Conservation (phyloP, 2,797 vertebrate species). For the Gymnothorax reevesii region DNA sequence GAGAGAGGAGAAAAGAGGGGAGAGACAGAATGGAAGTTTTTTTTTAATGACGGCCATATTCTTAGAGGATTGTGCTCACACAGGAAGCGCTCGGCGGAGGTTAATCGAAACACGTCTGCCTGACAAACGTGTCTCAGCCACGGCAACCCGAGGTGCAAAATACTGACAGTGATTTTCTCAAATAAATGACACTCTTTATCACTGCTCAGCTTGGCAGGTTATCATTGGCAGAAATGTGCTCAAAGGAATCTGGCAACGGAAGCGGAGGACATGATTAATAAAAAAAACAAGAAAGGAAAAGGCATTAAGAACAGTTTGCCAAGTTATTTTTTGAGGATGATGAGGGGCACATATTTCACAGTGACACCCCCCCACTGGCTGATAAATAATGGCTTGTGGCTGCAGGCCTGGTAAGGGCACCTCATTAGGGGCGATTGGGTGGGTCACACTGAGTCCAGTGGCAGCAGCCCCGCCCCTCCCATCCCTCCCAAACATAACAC, state of each 20-base stretch:
- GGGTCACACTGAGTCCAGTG: not conserved
- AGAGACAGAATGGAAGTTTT: no score
- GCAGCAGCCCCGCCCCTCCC: not conserved
- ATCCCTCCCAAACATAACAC: not conserved
- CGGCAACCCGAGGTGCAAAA: conserved; percentile 9
- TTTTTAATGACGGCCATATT: no score
- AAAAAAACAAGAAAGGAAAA: not conserved
- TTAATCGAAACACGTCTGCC: conserved; percentile 18
- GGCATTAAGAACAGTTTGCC: conserved; percentile 19
- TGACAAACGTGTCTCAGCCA: conserved; percentile 12
- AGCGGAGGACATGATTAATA: not conserved
- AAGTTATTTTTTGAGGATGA: conserved; percentile 21
- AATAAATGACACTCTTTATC: conserved; percentile 16
- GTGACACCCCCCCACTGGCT: conserved; percentile 18
- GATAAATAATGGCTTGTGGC: conserved; percentile 5
- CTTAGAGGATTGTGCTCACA: not conserved
- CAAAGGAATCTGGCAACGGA: conserved; percentile 14
- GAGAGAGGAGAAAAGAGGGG: no score
- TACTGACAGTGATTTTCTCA: conserved; percentile 17
- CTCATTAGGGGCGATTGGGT: conserved; percentile 31
- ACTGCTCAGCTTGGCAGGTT: not conserved
- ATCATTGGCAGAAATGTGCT: conserved; percentile 20
- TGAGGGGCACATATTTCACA: conserved; percentile 21
- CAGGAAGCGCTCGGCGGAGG: conserved; percentile 1
- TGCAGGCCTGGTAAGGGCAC: conserved; percentile 31